Percentiles rank a stretch among this genome's conserved stretches.
phyloP scores from a whole-genome alignment of 2,797 vertebrate genomes.

The Botia kubotai region DNA sequence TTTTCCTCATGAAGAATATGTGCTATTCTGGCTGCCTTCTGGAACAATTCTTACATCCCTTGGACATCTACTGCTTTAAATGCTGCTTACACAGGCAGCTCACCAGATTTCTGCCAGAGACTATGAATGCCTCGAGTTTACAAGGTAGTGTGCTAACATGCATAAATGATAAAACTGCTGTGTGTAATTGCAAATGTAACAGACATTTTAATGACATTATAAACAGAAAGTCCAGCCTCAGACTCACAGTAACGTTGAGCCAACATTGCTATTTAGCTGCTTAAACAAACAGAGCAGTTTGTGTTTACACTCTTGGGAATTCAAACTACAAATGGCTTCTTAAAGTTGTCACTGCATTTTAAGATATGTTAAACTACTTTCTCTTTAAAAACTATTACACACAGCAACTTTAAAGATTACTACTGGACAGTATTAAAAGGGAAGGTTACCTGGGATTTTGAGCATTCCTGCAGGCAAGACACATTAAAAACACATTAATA shows the following conservation, averaged over 20 bases:
- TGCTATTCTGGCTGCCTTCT: not conserved
- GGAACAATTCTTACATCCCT: too few species aligned
- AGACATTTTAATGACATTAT: not conserved
- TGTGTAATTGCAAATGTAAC: slow-evolving; percentile 5
- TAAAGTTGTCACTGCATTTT: not conserved
- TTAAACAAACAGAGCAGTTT: not conserved
- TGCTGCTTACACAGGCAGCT: not conserved
- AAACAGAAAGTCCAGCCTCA: not conserved
- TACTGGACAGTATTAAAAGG: not conserved
- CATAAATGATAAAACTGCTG: not conserved
- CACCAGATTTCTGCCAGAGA: not conserved
- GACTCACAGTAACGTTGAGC: not conserved
- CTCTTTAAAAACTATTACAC: not conserved
- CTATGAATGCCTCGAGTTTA: not conserved
- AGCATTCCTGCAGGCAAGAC: slow-evolving; percentile 87
- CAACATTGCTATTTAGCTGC: not conserved
- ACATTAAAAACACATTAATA: slow-evolving; percentile 68
- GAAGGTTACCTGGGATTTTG: slow-evolving; percentile 85
- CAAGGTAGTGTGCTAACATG: not conserved
- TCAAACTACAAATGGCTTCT: not conserved
- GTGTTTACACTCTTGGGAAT: not conserved
- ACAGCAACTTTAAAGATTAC: not conserved
- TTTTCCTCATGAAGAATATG: not conserved
- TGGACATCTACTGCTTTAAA: not conserved
- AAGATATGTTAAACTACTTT: not conserved